Evolutionary conservation across 2,888 invertebrate genomes (phyloP).

Genomic region (Pterostichus madidus): DNA sequence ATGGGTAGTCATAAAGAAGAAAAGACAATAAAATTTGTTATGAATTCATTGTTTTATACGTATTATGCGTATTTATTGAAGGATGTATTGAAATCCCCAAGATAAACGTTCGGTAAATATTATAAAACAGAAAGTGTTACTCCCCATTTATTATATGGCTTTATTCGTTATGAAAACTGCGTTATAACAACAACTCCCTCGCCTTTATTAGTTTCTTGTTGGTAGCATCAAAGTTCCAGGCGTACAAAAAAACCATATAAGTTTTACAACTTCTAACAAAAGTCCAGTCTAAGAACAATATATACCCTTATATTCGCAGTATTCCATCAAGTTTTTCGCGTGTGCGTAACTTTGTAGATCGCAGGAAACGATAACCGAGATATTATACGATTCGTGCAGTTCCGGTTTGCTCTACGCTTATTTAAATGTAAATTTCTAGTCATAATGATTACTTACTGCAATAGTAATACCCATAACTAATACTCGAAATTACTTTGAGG

Average conservation of each 20-base stretch:
- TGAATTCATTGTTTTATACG: too few species aligned
- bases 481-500: background rate
- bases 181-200: background rate
- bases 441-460: slow-evolving; percentile 30
- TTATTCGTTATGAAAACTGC: too few species aligned
- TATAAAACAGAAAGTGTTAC: too few species aligned
- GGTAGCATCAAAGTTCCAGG: slow-evolving; percentile 12
- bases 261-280: slow-evolving; percentile 54
- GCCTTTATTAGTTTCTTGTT: slow-evolving; percentile 28
- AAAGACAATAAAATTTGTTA: too few species aligned
- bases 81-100: too few species aligned
- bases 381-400: slow-evolving; percentile 57
- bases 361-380: slow-evolving; percentile 54
- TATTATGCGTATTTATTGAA: too few species aligned
- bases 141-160: too few species aligned
- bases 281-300: slow-evolving; percentile 43
- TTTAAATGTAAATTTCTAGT: slow-evolving; percentile 59
- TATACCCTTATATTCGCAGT: slow-evolving; percentile 25
- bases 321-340: slow-evolving; percentile 21
- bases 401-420: slow-evolving; percentile 40
- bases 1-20: too few species aligned
- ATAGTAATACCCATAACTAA: slow-evolving; percentile 27
- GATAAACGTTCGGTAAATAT: too few species aligned
- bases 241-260: slow-evolving; percentile 57
- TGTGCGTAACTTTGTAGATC: slow-evolving; percentile 20